Conservation (phyloP, 2,113 vertebrate genomes). For the Tor tambroides region DNA sequence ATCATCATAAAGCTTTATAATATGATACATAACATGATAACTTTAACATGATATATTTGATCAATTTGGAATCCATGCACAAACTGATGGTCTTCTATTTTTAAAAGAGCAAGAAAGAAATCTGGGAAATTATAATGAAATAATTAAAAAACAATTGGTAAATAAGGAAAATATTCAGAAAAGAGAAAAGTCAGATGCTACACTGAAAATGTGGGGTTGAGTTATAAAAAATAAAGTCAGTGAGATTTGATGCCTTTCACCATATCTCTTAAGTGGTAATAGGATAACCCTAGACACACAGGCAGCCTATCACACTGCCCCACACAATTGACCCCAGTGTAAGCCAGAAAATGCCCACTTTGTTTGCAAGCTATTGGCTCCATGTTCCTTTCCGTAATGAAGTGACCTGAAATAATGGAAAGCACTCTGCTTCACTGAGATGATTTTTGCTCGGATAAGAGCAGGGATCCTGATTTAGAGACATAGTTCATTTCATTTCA, state of each 20-base stretch:
- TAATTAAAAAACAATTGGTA: background rate
- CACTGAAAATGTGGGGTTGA: constrained; percentile 79
- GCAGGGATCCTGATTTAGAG: constrained; percentile 98
- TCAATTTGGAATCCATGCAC: background rate
- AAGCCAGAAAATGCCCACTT: constrained; percentile 91
- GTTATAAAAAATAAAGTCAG: constrained; percentile 82
- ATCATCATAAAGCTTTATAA: background rate
- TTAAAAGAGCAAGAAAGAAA: background rate
- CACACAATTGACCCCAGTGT: constrained; percentile 97
- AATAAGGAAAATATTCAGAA: background rate
- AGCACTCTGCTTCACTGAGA: constrained; percentile 93
- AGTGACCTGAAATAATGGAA: constrained; percentile 99
- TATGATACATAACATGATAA: background rate
- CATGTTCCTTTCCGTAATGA: constrained; percentile 94
- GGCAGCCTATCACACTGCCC: constrained; percentile 97
- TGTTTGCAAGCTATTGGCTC: constrained; percentile 94
- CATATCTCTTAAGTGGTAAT: constrained; percentile 99
- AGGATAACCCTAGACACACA: constrained; percentile 97
- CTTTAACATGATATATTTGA: background rate
- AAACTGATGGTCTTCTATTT: background rate
- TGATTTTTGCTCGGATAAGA: constrained; percentile 99
- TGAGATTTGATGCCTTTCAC: constrained; percentile 98
- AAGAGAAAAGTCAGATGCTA: background rate
- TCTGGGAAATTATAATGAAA: background rate
- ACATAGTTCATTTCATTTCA: constrained; percentile 99